Evolutionary conservation across 1,140 invertebrate species (phyloP).

Genomic region (Gonioctena quinquepunctata): DNA sequence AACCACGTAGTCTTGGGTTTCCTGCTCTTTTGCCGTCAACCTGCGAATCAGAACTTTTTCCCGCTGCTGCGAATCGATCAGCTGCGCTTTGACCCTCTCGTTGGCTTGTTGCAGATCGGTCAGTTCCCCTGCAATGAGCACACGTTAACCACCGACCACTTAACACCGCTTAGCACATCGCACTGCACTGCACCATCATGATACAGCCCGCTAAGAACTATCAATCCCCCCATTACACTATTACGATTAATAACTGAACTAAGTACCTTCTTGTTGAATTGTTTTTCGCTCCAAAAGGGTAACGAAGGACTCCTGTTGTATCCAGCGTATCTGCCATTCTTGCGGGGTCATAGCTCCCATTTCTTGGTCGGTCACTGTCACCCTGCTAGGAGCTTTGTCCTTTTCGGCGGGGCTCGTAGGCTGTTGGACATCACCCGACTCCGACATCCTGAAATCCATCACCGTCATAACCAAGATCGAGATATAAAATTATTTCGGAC

Average conservation of each 20-base stretch:
- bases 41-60: conserved; percentile 91
- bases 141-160: conserved; percentile 35
- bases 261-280: conserved; percentile 54
- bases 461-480: not conserved
- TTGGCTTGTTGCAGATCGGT: conserved; percentile 76
- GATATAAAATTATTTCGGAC: not conserved
- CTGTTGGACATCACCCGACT: conserved; percentile 38
- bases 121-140: conserved; percentile 69
- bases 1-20: conserved; percentile 94
- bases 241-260: conserved; percentile 46
- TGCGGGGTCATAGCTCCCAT: conserved; percentile 35
- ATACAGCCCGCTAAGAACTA: conserved; percentile 40
- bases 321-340: conserved; percentile 50
- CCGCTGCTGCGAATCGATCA: conserved; percentile 81
- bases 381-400: conserved; percentile 40
- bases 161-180: conserved; percentile 37
- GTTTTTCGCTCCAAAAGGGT: conserved; percentile 46
- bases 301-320: conserved; percentile 51
- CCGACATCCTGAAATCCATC: conserved; percentile 41
- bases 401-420: conserved; percentile 39
- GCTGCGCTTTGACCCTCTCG: conserved; percentile 80
- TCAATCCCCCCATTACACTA: conserved; percentile 31
- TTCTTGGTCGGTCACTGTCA: conserved; percentile 46
- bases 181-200: conserved; percentile 48
- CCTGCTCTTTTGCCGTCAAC: conserved; percentile 92